Conservation (phyloP, 30 jellyfish, hydroid and myxozoan species). For the Sanderia malayensis region DNA sequence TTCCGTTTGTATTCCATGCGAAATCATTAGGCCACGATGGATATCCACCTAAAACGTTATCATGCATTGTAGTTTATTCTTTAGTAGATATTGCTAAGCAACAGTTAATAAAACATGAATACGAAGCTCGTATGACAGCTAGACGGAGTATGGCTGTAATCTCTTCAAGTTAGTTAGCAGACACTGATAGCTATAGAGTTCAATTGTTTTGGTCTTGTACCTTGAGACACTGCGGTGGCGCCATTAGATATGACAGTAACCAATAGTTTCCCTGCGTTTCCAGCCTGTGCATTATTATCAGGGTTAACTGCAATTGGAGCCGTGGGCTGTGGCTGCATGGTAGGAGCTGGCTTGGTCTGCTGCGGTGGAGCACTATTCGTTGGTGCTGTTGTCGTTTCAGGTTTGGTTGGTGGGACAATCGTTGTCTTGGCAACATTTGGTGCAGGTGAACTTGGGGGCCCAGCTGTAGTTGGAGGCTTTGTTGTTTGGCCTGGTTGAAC, state of each 20-base stretch:
- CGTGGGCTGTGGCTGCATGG: not conserved
- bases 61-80: no score
- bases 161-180: no score
- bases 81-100: no score
- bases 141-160: no score
- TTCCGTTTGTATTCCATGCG: conserved; percentile 57
- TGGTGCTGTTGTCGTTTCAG: not conserved
- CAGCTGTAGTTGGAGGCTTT: conserved; percentile 2
- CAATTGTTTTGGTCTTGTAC: no score
- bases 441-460: conserved; percentile 2
- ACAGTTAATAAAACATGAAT: no score
- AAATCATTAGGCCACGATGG: conserved; percentile 64
- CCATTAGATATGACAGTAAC: no score
- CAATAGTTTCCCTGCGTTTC: no score
- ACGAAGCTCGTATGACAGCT: no score
- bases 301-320: not conserved
- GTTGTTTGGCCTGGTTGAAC: not conserved
- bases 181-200: no score
- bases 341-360: not conserved
- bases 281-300: not conserved
- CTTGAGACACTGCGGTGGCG: no score
- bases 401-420: not conserved
- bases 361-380: not conserved
- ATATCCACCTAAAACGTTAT: conserved; percentile 35
- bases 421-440: not conserved